Evolutionary conservation across 2,797 vertebrate species (phyloP), one percentile per base, ranked within the genome.

Genomic region (Gymnocypris eckloni): DNA sequence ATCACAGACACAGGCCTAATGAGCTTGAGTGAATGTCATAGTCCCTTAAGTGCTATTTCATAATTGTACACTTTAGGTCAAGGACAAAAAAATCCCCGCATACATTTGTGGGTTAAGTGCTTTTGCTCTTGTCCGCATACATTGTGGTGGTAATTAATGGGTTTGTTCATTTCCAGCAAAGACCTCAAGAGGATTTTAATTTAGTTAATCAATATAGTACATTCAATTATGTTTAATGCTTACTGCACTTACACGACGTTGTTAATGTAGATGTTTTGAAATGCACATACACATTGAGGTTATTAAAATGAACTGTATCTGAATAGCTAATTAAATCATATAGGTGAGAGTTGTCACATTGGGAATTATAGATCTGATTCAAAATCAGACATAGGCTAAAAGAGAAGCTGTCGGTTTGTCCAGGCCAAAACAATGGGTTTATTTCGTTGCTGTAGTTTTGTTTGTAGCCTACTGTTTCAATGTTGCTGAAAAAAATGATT

Each of bases 91-190:
- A 33, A 0, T 33, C 33, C 33, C 33, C 0, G 20, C 37, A 77
- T 81, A 76, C 80, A 86, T 87, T 87, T 86, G 77, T 78, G 86
- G 84, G 86, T 89, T 89, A 89, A 87, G 86, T 87, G 84, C 54
- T 83, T 89, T 87, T 89, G 71, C 64, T 78, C 88, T 89, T 71
- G 86, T 87, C 86, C 84, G 80, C 86, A 89, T 88, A 86, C 77
- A 84, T 84, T 89, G 71, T 78, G 80, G 64, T 43, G 54, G 54
- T 79, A n/a, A 79, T 86, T 86, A 89, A 86, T 86, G 81, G 66
- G 66, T 81, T 82, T 77, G 56, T 69, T 86, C 84, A 84, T 87
- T 86, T 89, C 54, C 81, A 78, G 73, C 54, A 25, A 87, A 86
- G 84, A 87, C 86, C 86, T 81, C 64, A 59, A 72, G 77, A 84